These are phyloP conservation scores for Python bivittatus DNA, from an alignment of 2,113 vertebrate species.

Conservation along the genomic window DNA sequence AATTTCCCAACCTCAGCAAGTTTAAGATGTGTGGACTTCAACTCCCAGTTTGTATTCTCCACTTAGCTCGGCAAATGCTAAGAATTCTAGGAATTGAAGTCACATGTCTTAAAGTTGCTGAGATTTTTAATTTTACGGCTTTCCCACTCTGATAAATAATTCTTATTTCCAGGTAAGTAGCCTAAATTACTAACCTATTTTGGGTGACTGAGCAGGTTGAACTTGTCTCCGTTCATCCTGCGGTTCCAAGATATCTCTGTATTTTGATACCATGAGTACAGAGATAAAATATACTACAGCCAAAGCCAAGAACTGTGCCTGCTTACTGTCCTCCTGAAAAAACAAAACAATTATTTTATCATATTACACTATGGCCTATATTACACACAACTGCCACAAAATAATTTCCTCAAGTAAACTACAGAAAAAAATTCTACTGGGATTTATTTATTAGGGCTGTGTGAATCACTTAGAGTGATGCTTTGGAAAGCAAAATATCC, in stretches of 20 bases:
- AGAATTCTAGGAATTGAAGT: neutral
- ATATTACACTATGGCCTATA: neutral
- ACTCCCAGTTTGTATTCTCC: neutral
- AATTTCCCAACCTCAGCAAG: neutral
- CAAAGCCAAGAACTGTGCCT: slow-evolving; percentile 96
- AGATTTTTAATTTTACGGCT: neutral
- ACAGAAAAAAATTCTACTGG: neutral
- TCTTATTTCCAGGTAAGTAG: neutral
- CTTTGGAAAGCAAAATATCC: neutral
- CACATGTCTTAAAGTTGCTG: neutral
- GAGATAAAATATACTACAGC: slow-evolving; percentile 98
- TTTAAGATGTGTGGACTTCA: neutral
- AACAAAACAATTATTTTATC: neutral
- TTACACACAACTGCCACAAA: slow-evolving; percentile 45
- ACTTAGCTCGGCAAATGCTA: neutral
- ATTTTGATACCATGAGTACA: slow-evolving; percentile 99
- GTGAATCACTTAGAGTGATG: neutral
- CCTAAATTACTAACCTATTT: slow-evolving; percentile 56
- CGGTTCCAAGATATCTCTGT: slow-evolving; percentile 96
- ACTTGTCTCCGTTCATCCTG: slow-evolving; percentile 84
- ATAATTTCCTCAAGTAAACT: neutral
- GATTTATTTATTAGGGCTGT: neutral
- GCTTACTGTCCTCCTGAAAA: slow-evolving; percentile 96
- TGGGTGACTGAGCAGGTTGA: slow-evolving; percentile 74
- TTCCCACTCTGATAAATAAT: neutral